These are phyloP conservation scores for Gobio gobio DNA, from an alignment of 2,113 vertebrate species.

Conservation along the genomic window DNA sequence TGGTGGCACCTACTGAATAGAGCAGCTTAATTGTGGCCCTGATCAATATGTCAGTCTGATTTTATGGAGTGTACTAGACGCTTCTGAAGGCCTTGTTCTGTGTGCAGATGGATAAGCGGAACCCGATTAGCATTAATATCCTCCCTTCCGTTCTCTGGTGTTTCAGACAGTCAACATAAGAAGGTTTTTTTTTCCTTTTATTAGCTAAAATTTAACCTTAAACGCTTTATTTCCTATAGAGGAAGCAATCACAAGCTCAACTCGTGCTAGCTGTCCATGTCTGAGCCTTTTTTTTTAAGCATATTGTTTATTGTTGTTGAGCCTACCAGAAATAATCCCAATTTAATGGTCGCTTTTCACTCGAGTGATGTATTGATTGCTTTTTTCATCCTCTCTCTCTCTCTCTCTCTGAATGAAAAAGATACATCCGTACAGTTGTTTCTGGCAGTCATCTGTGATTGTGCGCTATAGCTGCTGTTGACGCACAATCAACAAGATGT, in stretches of 20 bases:
- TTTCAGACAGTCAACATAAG: conserved; percentile 54
- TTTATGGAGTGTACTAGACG: conserved; percentile 73
- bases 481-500: not conserved
- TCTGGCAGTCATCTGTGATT: conserved; percentile 13
- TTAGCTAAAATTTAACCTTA: conserved; percentile 76
- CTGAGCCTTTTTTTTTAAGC: not conserved
- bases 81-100: conserved; percentile 75
- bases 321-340: conserved; percentile 38
- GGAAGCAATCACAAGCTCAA: conserved; percentile 11
- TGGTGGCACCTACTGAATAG: conserved; percentile 38
- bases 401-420: conserved; percentile 13
- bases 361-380: conserved; percentile 37
- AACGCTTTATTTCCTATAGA: conserved; percentile 1
- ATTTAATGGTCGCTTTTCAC: conserved; percentile 37
- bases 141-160: conserved; percentile 14
- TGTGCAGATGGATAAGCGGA: conserved; percentile 73
- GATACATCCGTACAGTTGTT: conserved; percentile 10
- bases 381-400: not conserved
- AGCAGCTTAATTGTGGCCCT: conserved; percentile 59
- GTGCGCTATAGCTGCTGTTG: not conserved
- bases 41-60: conserved; percentile 77
- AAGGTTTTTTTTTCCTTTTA: conserved; percentile 82
- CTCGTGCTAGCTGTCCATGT: conserved; percentile 8
- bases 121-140: conserved; percentile 39
- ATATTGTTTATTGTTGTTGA: conserved; percentile 37